Percentiles rank a stretch among this genome's conserved stretches.
Conservation (phyloP, 2,113 vertebrate species). For the Nesogale talazaci region DNA sequence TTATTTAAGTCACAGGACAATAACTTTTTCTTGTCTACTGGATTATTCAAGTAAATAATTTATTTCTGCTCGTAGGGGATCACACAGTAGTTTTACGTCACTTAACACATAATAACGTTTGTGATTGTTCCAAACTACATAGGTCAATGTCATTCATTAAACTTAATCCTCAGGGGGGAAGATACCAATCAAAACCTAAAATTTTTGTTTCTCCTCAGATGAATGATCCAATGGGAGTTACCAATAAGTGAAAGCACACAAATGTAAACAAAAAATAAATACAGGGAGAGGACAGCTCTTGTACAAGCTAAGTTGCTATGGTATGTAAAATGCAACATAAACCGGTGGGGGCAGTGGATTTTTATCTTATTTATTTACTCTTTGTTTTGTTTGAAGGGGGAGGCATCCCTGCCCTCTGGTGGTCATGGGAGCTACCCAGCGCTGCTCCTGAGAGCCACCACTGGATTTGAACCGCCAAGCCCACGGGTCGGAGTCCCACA, state of each 20-base stretch:
- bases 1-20: background rate
- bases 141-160: background rate
- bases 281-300: background rate
- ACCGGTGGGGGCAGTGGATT: no score
- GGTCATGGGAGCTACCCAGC: no score
- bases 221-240: background rate
- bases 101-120: background rate
- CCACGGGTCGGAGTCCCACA: no score
- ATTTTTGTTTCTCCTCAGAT: background rate
- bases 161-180: background rate
- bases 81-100: background rate
- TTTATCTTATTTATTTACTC: no score
- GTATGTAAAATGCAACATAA: background rate
- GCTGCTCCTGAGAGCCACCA: no score
- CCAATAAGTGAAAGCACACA: background rate
- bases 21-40: background rate
- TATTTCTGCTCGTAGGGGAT: background rate
- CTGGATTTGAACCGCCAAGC: no score
- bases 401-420: no score
- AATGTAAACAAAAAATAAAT: background rate
- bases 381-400: no score
- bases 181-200: background rate
- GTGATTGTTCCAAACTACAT: background rate
- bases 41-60: conserved; percentile 7
- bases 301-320: background rate